Conservation (phyloP, 2,888 invertebrate genomes). For the Phortica okadai region DNA sequence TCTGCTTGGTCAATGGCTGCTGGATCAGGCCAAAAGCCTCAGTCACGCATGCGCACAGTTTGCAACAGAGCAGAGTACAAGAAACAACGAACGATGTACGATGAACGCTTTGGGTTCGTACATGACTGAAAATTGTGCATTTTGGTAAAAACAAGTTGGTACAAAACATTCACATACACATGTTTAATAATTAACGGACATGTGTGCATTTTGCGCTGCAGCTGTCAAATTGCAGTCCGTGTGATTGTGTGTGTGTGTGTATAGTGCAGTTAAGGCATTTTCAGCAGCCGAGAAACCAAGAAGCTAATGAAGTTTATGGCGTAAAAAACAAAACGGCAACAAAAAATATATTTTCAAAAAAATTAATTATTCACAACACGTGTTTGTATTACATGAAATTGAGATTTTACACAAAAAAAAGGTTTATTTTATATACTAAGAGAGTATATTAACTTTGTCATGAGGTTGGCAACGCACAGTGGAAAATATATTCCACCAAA, state of each 20-base stretch:
- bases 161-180: slow-evolving; percentile 25
- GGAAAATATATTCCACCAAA: too few species aligned
- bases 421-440: too few species aligned
- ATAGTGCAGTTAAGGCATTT: too few species aligned
- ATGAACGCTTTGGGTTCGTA: slow-evolving; percentile 12
- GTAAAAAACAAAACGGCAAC: not conserved
- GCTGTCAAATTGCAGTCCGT: slow-evolving; percentile 38
- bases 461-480: too few species aligned
- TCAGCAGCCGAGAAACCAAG: not conserved
- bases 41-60: not conserved
- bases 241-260: not conserved
- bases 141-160: slow-evolving; percentile 56
- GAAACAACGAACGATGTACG: slow-evolving; percentile 35
- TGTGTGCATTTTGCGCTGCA: slow-evolving; percentile 53
- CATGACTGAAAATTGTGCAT: slow-evolving; percentile 61
- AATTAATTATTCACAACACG: slow-evolving; percentile 63
- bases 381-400: slow-evolving; percentile 42
- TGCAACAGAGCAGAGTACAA: slow-evolving; percentile 52
- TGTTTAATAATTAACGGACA: slow-evolving; percentile 38
- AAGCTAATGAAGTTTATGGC: slow-evolving; percentile 65
- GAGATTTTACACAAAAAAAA: too few species aligned
- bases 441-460: too few species aligned
- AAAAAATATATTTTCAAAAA: not conserved
- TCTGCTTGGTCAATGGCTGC: not conserved
- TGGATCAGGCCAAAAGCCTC: not conserved